Base-by-base conservation (phyloP, 2,797 vertebrate genomes). In the Micropoecilia bifurca region DNA sequence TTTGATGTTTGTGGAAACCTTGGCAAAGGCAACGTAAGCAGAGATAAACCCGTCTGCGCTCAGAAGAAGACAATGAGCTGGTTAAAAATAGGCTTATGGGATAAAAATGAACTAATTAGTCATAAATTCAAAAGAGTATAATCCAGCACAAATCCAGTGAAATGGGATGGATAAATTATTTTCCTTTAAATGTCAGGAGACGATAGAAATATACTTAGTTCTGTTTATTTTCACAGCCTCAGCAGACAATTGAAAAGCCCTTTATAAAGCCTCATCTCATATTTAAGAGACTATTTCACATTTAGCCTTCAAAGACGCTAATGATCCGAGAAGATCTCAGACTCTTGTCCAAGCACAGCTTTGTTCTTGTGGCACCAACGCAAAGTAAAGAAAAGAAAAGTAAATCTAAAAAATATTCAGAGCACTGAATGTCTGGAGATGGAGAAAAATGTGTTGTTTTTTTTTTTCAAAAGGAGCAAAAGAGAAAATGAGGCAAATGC, bases 21-120 rank as follows among this genome's bases (percentile, higher is more conserved):
- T 80, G 33, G 46, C 79, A 75, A 78, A 77, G n/a, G 6, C 20
- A 36, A 73, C 57, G 73, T 59, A 80, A 73, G 85, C 63, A 77
- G 30, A 83, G 10, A 71, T 28, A 16, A 45, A 50, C 5, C 20
- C 28, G 73, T 80, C 53, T 50, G 57, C 46, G 45, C 39, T 43
- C 25, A 3, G 25, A 30, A 41, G 36, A 74, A 41, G 36, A 74
- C 13, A 77, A 83, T 83, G 68, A 81, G 25, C 43, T 0, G 41
- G 48, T 20, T 71, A 71, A 71, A 71, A 71, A 22, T 43, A 71
- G 25, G 36, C 48, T 50, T 45, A 71, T 48, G 12, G n/a, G 53
- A 71, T 20, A 45, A 55, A 55, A 22, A 61, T 33, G 33, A 22
- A 71, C 18, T 59, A 25, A 57, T 80, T 50, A 69, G 75, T 53